Evolutionary conservation across 2,888 invertebrate genomes (phyloP).

Genomic region (Melanophora roralis): DNA sequence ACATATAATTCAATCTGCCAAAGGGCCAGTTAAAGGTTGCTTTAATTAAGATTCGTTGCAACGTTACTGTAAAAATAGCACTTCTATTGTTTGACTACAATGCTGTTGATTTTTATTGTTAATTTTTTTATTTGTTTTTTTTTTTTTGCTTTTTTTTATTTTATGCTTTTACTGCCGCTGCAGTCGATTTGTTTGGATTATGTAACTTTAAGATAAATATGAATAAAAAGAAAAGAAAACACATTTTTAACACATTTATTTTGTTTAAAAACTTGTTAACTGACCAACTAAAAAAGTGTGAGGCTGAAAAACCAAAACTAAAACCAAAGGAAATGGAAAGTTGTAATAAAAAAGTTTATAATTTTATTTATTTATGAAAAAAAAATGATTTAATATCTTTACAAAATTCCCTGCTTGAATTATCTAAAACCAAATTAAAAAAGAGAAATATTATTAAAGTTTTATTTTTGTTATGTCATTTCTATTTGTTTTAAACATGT

Average conservation of each 20-base stretch:
- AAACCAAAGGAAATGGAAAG: slow-evolving; percentile 24
- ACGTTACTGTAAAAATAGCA: background rate
- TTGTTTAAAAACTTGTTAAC: background rate
- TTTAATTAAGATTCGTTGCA: background rate
- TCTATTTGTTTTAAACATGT: slow-evolving; percentile 42
- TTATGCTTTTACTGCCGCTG: slow-evolving; percentile 5
- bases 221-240: no score
- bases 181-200: slow-evolving; percentile 39
- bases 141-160: slow-evolving; percentile 14
- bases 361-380: background rate
- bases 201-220: slow-evolving; percentile 21
- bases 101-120: slow-evolving; percentile 12
- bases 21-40: no score
- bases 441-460: no score
- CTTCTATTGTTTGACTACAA: slow-evolving; percentile 2
- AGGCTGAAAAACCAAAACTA: background rate
- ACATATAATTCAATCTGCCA: no score
- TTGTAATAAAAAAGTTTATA: background rate
- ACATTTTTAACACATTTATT: slow-evolving; percentile 3
- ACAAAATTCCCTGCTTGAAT: no score
- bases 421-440: no score
- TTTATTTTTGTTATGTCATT: slow-evolving; percentile 35
- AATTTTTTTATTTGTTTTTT: background rate
- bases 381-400: no score
- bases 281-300: slow-evolving; percentile 3